Base-by-base conservation (phyloP, 2,113 vertebrate genomes). In the Oncorhynchus keta region DNA sequence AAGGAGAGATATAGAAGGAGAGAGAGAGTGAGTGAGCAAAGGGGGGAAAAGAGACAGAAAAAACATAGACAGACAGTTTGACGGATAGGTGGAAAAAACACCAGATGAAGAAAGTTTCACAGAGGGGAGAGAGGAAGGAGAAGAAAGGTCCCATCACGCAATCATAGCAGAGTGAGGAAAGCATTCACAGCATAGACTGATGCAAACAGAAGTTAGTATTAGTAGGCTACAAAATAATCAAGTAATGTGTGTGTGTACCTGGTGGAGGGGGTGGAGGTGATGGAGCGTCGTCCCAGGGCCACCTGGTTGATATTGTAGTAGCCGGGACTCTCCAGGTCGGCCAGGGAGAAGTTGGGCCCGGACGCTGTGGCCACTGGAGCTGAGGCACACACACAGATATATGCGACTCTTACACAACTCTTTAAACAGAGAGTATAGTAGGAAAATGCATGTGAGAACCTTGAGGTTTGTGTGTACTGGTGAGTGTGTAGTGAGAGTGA, bases 221-320 rank as follows among this genome's bases (percentile, higher is more conserved):
- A 78, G 76, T 68, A 68, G 59, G n/a, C 18, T 62, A 20, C 59
- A 20, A 22, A 20, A 61, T 1, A 20, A 30, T 30, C 26, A 20
- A 14, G 66, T 16, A 57, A 30, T 66, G 55, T 61, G 57, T 1
- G 71, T 74, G 30, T 28, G 84, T 90, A 97, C 96, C 96, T 97
- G 94, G 95, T 96, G 75, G 95, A 95, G 75, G 96, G 95, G 70
- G 96, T 96, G 84, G 96, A 96, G 79, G 96, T 95, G 89, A 97
- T 95, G 78, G 96, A 96, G 79, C 96, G 94, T 66, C 96, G 94
- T 61, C 97, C 96, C 87, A 98, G 93, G 81, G 96, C 93, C 87
- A 97, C 96, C 90, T 97, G 96, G 94, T 97, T 98, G 91, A 97
- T 98, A 93, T 97, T 97, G 90, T 98, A 98, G 91, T 97, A 98